Base-by-base conservation (phyloP, 53 echinoderm and acorn worm species). In the Holothuria leucospilota region DNA sequence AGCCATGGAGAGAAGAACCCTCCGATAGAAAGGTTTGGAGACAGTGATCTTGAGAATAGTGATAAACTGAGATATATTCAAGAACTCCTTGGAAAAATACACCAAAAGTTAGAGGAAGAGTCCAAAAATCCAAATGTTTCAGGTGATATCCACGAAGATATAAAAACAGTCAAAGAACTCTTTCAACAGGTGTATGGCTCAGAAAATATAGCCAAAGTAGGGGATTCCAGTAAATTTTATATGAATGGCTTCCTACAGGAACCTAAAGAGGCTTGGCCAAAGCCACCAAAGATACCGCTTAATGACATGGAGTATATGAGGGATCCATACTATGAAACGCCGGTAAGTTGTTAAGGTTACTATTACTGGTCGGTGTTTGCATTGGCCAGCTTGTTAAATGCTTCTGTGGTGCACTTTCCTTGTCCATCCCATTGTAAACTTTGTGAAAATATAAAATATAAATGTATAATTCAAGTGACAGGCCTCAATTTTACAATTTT, bases 291-390 rank as follows among this genome's bases (percentile, higher is more conserved):
- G 52, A 64, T 87, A 23, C 65, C 80, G 63, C 87, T 79, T 15
- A 79, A 78, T 66, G 87, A 78, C 26, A 29, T 79, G 69, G 71
- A 70, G 60, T 87, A 78, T 26, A 87, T 87, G 79, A 59, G 56
- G 58, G 87, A 87, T 18, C 34, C 69, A 16, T 53, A 29, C 0
- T 87, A 78, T 51, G 21, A 81, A 51, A 29, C 65, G 12, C 59
- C 87, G 20, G 87, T 87, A 62, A 87, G 87, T 87, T 56, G 16
- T 56, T 1, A 16, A 16, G 56, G 56, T 15, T 16, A 18, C 49
- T 49, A 6, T 11, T 49, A 34, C 34, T 34, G 34, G 34, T 34
- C 2, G 49, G 49, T 49, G 49, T 49, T 49, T 34, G 34, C 3
- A 34, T 34, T 34, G 34, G 34, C 34, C 3, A 1, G 34, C 34